These are phyloP conservation scores for Enteromius fasciolatus DNA, from an alignment of 2,797 vertebrate genomes.

Conservation along the genomic window DNA sequence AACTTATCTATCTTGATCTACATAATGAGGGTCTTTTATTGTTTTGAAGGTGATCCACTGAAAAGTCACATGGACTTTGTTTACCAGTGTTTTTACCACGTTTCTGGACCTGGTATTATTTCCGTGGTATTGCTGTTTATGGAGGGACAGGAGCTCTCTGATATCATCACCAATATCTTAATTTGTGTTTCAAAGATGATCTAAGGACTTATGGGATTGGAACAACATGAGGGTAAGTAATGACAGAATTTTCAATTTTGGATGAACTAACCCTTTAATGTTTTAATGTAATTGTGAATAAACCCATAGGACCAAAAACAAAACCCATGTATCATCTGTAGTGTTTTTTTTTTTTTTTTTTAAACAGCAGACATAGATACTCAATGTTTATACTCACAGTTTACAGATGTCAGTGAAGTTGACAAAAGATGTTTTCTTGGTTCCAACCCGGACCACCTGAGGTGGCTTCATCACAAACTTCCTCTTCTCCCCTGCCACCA, in stretches of 20 bases:
- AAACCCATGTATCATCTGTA: neutral
- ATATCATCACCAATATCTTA: no score
- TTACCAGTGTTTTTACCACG: no score
- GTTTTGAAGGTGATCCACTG: no score
- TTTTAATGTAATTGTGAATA: neutral
- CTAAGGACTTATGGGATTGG: no score
- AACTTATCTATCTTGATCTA: neutral
- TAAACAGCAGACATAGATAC: neutral
- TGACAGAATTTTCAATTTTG: no score
- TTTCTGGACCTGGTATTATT: no score
- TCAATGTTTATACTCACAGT: constrained; percentile 78
- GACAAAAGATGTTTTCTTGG: constrained; percentile 99
- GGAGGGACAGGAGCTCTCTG: no score
- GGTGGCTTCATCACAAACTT: constrained; percentile 96
- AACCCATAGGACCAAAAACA: neutral
- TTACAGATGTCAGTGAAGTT: constrained; percentile 97
- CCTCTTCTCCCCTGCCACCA: constrained; percentile 98
- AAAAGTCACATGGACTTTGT: no score
- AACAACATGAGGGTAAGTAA: no score
- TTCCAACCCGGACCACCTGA: constrained; percentile 98
- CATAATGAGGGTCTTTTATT: neutral
- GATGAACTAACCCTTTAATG: neutral
- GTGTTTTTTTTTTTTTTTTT: neutral
- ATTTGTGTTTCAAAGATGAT: no score
- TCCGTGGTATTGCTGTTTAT: no score